Percentiles rank a stretch among this genome's conserved stretches.
These are phyloP conservation scores for Chydorus sphaericus DNA, from an alignment of 2,888 invertebrate species.

Conservation along the genomic window DNA sequence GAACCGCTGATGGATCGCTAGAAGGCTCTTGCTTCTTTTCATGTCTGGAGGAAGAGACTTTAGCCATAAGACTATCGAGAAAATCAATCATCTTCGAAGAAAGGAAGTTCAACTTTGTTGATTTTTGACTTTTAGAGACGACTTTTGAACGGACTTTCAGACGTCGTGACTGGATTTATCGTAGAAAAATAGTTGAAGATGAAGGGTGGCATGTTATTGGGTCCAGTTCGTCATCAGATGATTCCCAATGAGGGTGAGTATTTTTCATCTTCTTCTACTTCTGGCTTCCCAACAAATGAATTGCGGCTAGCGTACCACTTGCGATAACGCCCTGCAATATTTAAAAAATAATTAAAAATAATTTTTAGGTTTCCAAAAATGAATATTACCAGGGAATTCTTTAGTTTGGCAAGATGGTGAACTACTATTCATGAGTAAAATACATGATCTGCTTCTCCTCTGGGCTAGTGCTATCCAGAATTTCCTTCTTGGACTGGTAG, in stretches of 20 bases:
- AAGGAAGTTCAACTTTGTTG: neutral
- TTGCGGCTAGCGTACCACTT: neutral
- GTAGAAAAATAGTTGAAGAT: no score
- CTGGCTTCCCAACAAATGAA: neutral
- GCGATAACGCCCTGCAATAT: no score
- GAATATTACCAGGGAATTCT: neutral
- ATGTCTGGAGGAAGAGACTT: neutral
- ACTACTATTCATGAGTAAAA: neutral
- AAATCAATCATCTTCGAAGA: conserved; percentile 1
- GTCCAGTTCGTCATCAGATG: neutral
- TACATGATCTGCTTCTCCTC: neutral
- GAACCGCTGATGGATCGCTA: neutral
- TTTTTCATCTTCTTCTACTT: neutral
- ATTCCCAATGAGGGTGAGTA: neutral
- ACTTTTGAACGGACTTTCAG: neutral
- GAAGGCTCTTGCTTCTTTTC: neutral
- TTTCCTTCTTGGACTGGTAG: neutral
- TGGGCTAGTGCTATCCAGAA: neutral
- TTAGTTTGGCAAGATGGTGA: neutral
- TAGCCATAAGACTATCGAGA: neutral
- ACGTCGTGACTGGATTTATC: no score
- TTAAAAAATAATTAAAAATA: no score
- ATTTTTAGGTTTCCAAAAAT: no score
- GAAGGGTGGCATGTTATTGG: no score
- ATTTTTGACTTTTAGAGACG: neutral